Percentiles rank a stretch among this genome's conserved stretches.
These are phyloP conservation scores for Oreonectes daqikongensis DNA, from an alignment of 2,797 vertebrate genomes.

Conservation along the genomic window DNA sequence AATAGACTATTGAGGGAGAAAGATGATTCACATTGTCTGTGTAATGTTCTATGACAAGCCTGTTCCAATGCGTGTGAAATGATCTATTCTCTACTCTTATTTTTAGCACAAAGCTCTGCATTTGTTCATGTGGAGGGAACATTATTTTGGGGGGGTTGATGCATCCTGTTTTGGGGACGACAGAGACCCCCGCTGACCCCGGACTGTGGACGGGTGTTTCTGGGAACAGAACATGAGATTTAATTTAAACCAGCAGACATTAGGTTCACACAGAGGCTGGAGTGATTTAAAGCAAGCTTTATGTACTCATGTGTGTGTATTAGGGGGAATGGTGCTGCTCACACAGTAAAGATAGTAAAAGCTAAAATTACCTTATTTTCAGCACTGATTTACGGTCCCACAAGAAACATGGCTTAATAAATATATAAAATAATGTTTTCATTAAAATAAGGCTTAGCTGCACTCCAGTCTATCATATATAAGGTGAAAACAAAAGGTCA, in stretches of 20 bases:
- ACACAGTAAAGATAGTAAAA: not conserved
- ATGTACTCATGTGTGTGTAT: conserved; percentile 37
- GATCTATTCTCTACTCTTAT: conserved; percentile 56
- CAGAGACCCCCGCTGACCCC: conserved; percentile 43
- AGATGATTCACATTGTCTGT: conserved; percentile 55
- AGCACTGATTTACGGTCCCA: not conserved
- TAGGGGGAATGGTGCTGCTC: not conserved
- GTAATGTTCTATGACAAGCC: conserved; percentile 50
- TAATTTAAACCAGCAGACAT: conserved; percentile 50
- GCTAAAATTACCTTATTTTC: not conserved
- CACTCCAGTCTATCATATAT: not conserved
- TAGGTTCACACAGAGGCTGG: conserved; percentile 27
- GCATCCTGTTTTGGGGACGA: conserved; percentile 57
- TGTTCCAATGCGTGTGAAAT: conserved; percentile 53
- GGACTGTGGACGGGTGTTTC: conserved; percentile 37
- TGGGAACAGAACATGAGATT: conserved; percentile 50
- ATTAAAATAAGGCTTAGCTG: not conserved
- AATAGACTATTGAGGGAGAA: conserved; percentile 58
- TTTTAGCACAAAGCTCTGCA: conserved; percentile 59
- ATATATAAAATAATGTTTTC: not conserved
- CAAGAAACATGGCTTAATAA: not conserved
- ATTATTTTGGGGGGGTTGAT: conserved; percentile 45
- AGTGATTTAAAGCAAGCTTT: conserved; percentile 23
- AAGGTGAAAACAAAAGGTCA: not conserved
- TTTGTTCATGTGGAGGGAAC: conserved; percentile 40